A percentile compares a stretch with the other conserved stretches of the same genome.
Conservation (phyloP, 2,113 vertebrate species). For the Menidia beryllina region DNA sequence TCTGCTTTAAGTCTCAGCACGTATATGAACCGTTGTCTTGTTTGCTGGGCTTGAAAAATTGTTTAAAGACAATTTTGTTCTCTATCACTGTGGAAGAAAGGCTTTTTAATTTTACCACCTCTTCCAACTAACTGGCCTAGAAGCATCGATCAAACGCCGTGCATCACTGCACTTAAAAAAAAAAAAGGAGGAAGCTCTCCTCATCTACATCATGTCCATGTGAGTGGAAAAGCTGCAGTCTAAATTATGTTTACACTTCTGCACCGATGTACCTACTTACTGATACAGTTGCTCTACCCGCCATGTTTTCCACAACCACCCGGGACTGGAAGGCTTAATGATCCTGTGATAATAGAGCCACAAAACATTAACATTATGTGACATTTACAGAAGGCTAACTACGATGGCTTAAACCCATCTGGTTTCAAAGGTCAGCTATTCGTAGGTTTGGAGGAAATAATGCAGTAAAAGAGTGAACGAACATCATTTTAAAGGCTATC, state of each 20-base stretch:
- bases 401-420: slow-evolving; percentile 65
- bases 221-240: slow-evolving; percentile 86
- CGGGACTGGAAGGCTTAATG: slow-evolving; percentile 75
- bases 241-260: slow-evolving; percentile 86
- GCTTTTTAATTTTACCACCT: slow-evolving; percentile 43
- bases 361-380: slow-evolving; percentile 79
- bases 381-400: slow-evolving; percentile 78
- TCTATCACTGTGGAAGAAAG: slow-evolving; percentile 33
- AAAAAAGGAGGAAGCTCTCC: slow-evolving; percentile 80
- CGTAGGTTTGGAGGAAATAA: slow-evolving; percentile 51
- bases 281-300: slow-evolving; percentile 77
- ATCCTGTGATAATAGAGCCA: slow-evolving; percentile 67
- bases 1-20: background rate
- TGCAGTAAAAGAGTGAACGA: slow-evolving; percentile 29
- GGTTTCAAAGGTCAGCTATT: slow-evolving; percentile 74
- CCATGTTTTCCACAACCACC: slow-evolving; percentile 59
- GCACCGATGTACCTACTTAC: slow-evolving; percentile 83
- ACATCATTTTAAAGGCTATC: slow-evolving; percentile 24
- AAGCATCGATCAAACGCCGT: slow-evolving; percentile 80
- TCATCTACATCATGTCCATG: slow-evolving; percentile 87
- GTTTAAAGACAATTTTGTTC: slow-evolving; percentile 46
- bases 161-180: slow-evolving; percentile 81
- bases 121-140: slow-evolving; percentile 51
- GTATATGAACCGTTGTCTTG: slow-evolving; percentile 17
- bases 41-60: slow-evolving; percentile 50